Base-by-base conservation (phyloP, 1,140 invertebrate species). In the Agrypnia vestita region DNA sequence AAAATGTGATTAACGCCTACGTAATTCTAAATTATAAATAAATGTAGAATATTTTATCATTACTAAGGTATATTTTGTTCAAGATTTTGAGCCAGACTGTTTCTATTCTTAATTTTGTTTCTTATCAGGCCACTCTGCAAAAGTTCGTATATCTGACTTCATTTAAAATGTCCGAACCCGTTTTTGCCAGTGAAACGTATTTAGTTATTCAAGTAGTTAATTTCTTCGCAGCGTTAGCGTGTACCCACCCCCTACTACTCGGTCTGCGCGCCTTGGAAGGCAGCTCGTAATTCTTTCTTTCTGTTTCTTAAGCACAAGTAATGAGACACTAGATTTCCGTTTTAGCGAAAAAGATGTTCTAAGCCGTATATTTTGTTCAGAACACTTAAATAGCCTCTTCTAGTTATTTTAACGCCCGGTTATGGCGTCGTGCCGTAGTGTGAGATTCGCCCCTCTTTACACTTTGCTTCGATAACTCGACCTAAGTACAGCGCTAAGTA, bases 271-370 rank as follows among this genome's bases (percentile, higher is more conserved):
- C 64, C 19, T 64, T 15, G 25, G 35, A 35, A 17, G 51, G 53
- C 64, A 53, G 69, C 76, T 62, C 78, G 76, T 83, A 83, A 83
- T 83, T 83, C 82, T 81, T 81, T 83, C 79, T 80, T 81, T 81
- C 82, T 79, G 82, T 83, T 83, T 81, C 82, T 83, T 83, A 83
- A 83, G 82, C 79, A 74, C 82, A 80, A 83, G 80, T 83, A 83
- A 83, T 83, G 82, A 83, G 82, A 64, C 82, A 81, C 82, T 79
- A 83, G 82, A 80, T 83, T 83, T 83, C 79, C 82, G 82, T 83
- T 83, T 83, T 83, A 83, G 82, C 82, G 82, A 79, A 83, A 81
- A 83, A 83, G 82, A 83, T 83, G 82, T 83, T 83, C 82, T 78
- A 80, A 78, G 79, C 77, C 61, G 78, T 78, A 80, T 56, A 71